These are phyloP conservation scores for Eledone cirrhosa DNA, from an alignment of 2,888 invertebrate species.

Conservation along the genomic window DNA sequence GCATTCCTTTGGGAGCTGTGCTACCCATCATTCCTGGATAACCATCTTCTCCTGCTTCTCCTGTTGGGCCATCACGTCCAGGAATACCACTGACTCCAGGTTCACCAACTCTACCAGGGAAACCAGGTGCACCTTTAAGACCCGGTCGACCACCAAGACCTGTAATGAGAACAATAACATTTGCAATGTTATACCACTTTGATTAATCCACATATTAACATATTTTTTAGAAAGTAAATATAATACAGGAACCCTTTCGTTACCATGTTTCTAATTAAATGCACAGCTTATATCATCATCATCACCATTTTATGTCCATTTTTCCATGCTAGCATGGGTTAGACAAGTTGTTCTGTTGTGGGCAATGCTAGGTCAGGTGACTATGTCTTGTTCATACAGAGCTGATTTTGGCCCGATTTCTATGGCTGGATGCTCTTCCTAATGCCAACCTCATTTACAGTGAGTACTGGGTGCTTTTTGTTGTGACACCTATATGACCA, in stretches of 20 bases:
- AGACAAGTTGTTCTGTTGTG: too few species aligned
- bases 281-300: too few species aligned
- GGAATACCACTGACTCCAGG: conserved; percentile 27
- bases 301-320: too few species aligned
- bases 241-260: background rate
- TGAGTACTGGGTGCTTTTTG: too few species aligned
- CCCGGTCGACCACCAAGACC: conserved; percentile 29
- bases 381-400: too few species aligned
- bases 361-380: too few species aligned
- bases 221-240: background rate
- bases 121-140: conserved; percentile 39
- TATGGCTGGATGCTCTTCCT: too few species aligned
- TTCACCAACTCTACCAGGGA: conserved; percentile 29
- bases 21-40: conserved; percentile 39
- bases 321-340: too few species aligned
- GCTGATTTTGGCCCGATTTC: too few species aligned
- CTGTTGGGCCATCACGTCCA: conserved; percentile 34
- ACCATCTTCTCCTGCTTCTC: conserved; percentile 35
- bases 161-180: background rate
- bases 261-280: too few species aligned
- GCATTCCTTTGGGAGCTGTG: conserved; percentile 39
- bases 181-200: background rate
- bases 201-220: background rate
- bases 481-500: too few species aligned
- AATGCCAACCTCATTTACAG: too few species aligned